Evolutionary conservation across 2,113 vertebrate genomes (phyloP).

Genomic region (Calidris pugnax): DNA sequence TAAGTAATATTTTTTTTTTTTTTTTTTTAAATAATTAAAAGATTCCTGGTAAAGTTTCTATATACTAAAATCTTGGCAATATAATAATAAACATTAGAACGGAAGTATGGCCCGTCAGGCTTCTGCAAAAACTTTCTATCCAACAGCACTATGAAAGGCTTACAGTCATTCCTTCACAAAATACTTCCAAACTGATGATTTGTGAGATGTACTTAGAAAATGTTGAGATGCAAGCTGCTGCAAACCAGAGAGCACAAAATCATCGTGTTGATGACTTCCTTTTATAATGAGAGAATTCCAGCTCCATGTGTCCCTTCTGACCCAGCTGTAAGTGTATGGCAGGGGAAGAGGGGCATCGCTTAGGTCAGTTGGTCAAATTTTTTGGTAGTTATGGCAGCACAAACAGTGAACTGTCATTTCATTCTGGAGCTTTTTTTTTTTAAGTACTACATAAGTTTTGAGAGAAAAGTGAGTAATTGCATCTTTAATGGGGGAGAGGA

Average conservation of each 20-base stretch:
- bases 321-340: not conserved
- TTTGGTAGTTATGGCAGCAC: not conserved
- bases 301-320: not conserved
- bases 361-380: not conserved
- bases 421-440: not conserved
- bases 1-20: slow-evolving; percentile 73
- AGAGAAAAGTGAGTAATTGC: not conserved
- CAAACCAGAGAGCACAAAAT: not conserved
- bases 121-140: not conserved
- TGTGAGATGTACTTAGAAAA: not conserved
- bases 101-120: not conserved
- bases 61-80: not conserved
- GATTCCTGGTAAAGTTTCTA: not conserved
- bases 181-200: not conserved
- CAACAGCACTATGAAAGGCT: not conserved
- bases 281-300: not conserved
- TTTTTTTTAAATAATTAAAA: not conserved
- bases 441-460: not conserved
- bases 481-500: not conserved
- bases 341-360: not conserved
- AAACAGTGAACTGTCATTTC: not conserved
- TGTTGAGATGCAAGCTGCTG: not conserved
- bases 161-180: not conserved
- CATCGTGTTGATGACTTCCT: not conserved
- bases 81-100: not conserved